Base-by-base conservation (phyloP, 2,888 invertebrate genomes). In the Panzeria rudis region DNA sequence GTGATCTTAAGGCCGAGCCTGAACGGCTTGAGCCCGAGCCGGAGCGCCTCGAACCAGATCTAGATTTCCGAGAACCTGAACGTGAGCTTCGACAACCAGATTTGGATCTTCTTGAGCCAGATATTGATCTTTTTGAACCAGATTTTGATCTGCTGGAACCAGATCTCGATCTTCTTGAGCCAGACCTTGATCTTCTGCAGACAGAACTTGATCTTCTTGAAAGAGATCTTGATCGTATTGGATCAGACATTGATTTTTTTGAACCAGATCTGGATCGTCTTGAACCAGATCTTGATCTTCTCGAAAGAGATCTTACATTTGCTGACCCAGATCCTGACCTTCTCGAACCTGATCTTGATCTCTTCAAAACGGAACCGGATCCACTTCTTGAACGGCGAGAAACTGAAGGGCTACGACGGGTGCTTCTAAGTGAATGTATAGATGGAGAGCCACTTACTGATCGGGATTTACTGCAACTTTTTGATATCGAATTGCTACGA, bases 381-480 rank as follows among this genome's bases (percentile, higher is more conserved):
- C 91, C 89, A 41, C 91, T 87, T 0, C 89, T 82, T 3, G 62
- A 85, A 7, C 81, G 83, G 1, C 59, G 47, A 2, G 87, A 83
- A 3, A 73, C 90, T 1, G 92, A 92, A 44, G 85, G 86, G 0
- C 87, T 87, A 2, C 84, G 87, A 13, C 86, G 76, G 0, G 91
- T 89, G 9, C 86, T 76, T 54, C 69, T 89, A 15, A 91, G 90
- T 13, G 86, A 87, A 38, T 66, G 71, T 23, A 68, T 84, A 2
- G 86, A 88, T 6, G 75, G 47, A 15, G 85, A 82, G 13, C 87
- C 87, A 23, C 87, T 89, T 0, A 64, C 61, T n/a, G 88, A 88
- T 0, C 76, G 86, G 0, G 89, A 88, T 5, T 84, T 86, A n/a
- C 86, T 81, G 1, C 86, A 73, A 89, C 91, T 86, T 88, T 88